Evolutionary conservation across 2,113 vertebrate genomes (phyloP).

Genomic region (Ascaphus truei): DNA sequence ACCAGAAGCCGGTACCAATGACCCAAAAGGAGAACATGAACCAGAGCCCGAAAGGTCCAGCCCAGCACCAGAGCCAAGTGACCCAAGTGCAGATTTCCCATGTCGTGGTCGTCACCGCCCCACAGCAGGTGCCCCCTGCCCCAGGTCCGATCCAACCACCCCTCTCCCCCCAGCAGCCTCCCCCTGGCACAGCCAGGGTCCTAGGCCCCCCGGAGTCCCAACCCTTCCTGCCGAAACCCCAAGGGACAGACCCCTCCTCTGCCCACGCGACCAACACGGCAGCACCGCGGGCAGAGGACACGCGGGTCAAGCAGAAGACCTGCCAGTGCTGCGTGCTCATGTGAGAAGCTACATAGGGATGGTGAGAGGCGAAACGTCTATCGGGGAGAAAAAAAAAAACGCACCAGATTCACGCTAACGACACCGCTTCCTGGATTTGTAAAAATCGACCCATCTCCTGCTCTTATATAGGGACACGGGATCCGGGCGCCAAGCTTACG

Average conservation of each 20-base stretch:
- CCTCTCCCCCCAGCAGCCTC: not conserved
- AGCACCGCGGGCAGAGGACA: slow-evolving; percentile 28
- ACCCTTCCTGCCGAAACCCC: slow-evolving; percentile 43
- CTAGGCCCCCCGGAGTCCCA: slow-evolving; percentile 38
- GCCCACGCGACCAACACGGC: slow-evolving; percentile 38
- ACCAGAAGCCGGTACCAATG: not conserved
- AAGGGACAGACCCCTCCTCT: slow-evolving; percentile 8
- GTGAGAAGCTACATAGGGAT: slow-evolving; percentile 34
- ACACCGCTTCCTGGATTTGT: not conserved
- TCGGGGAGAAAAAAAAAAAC: not conserved
- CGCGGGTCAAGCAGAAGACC: slow-evolving; percentile 48
- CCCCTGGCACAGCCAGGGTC: not conserved
- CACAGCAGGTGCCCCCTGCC: slow-evolving; percentile 11
- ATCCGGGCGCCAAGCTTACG: not conserved
- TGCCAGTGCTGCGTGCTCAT: slow-evolving; percentile 59
- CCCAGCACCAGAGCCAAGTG: not conserved
- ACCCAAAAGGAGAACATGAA: not conserved
- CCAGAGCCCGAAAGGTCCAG: not conserved
- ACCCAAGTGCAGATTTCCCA: not conserved
- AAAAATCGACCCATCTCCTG: not conserved
- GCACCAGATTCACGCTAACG: not conserved
- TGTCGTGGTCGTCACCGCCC: not conserved
- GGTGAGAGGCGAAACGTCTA: not conserved
- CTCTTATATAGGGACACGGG: not conserved
- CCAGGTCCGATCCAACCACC: not conserved